Evolutionary conservation across 2,113 vertebrate species (phyloP).

Genomic region (Synodontis membranacea): DNA sequence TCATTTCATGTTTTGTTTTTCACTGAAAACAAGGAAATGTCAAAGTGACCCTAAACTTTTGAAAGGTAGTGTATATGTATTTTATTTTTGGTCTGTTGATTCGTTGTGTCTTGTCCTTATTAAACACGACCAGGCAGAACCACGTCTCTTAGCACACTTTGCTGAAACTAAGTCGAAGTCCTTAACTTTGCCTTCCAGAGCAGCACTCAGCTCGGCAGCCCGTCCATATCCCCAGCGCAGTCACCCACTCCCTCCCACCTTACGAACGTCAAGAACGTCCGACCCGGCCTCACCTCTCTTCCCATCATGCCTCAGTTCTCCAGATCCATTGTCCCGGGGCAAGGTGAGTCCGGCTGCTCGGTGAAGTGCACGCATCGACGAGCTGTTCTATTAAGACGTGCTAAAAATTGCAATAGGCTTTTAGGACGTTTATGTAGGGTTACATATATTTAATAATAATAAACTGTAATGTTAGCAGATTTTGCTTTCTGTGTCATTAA

Average conservation of each 20-base stretch:
- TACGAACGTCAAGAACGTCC: conserved; percentile 82
- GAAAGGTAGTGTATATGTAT: too few species aligned
- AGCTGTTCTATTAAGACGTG: neutral
- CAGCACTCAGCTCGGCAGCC: conserved; percentile 84
- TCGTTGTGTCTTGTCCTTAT: neutral
- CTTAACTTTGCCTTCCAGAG: conserved; percentile 73
- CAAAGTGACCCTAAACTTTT: too few species aligned
- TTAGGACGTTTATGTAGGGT: neutral
- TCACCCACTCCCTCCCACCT: conserved; percentile 85
- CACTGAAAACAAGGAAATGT: too few species aligned
- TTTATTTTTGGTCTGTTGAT: neutral
- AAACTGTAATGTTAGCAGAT: neutral
- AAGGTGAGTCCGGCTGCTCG: conserved; percentile 70
- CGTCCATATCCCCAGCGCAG: conserved; percentile 84
- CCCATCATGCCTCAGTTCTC: conserved; percentile 83
- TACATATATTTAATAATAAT: neutral
- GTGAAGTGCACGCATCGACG: neutral
- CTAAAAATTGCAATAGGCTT: neutral
- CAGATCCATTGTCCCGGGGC: conserved; percentile 80
- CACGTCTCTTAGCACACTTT: neutral
- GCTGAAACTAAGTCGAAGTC: neutral
- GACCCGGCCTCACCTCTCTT: conserved; percentile 79
- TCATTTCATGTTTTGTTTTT: too few species aligned
- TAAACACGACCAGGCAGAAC: neutral
- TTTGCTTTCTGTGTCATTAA: neutral